A percentile compares a stretch with the other conserved stretches of the same genome.
phyloP scores from a whole-genome alignment of 1,140 invertebrate genomes.

The Philotrypesis tridentata region DNA sequence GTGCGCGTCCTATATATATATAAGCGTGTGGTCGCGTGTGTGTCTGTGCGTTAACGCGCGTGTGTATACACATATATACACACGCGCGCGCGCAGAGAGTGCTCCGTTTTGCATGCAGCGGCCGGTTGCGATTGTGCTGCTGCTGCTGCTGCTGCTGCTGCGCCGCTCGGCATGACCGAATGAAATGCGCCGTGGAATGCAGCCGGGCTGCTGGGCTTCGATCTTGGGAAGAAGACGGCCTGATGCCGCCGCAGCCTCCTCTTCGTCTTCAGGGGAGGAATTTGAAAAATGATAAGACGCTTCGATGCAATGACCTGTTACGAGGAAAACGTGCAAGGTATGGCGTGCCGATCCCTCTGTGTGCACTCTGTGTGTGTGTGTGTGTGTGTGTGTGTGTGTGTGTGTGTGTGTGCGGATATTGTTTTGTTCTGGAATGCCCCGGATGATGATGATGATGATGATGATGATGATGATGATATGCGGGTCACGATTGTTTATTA shows the following conservation, averaged over 20 bases:
- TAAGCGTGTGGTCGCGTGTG: not conserved
- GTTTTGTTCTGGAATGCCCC: not conserved
- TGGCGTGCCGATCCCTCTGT: not conserved
- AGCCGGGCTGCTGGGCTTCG: constrained; percentile 10
- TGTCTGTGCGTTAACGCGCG: no score
- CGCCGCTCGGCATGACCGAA: not conserved
- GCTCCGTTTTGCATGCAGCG: not conserved
- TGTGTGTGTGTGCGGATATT: no score
- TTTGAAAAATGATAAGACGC: constrained; percentile 36
- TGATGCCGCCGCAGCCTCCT: not conserved
- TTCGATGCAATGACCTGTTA: constrained; percentile 41
- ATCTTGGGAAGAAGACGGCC: not conserved
- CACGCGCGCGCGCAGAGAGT: no score
- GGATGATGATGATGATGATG: not conserved
- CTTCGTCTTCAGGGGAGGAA: not conserved
- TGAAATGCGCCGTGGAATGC: constrained; percentile 30
- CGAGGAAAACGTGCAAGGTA: constrained; percentile 43
- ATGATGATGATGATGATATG: no score
- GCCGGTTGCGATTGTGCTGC: not conserved
- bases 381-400: no score
- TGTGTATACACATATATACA: no score
- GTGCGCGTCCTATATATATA: no score
- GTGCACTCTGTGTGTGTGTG: not conserved
- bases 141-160: not conserved
- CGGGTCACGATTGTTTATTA: not conserved